Evolutionary conservation across 2,888 invertebrate genomes (phyloP), one percentile per base, ranked within the genome.

Genomic region (Micoletzkya japonica): DNA sequence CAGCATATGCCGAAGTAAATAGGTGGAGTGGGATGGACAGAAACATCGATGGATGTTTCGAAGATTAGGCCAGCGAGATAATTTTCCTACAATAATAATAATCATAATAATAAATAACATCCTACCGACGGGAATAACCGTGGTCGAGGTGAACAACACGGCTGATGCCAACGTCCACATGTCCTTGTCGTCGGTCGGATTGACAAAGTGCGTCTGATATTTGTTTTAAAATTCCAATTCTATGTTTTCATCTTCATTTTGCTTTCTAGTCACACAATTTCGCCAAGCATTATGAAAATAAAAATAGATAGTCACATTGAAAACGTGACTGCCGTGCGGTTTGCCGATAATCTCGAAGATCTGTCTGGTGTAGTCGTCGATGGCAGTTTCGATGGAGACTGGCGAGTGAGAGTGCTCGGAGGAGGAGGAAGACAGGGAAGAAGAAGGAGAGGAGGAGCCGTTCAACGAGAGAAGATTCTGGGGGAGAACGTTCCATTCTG

Each of bases 51-150:
- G n/a, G n/a, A n/a, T n/a, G n/a, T n/a, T n/a, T n/a, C n/a, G n/a
- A n/a, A n/a, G n/a, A n/a, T n/a, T n/a, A n/a, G n/a, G n/a, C n/a
- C n/a, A n/a, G n/a, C n/a, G n/a, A n/a, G n/a, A n/a, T n/a, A n/a
- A n/a, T n/a, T n/a, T 44, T 10, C 20, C 10, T 10, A 20, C 10
- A 44, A 14, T 10, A 44, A 14, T 20, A 44, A 44, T 44, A n/a
- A n/a, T n/a, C n/a, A n/a, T 66, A 7, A 1, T 54, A 7, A 28
- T 49, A 37, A 6, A 20, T 6, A 24, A 1, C 24, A 10, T 17
- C 76, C 36, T 2, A 79, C 79, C 79, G 37, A 79, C 79, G n/a
- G 79, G 79, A n/a, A 79, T 79, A 34, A 79, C 79, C 24, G 79
- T 79, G 60, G 79, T 79, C 6, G 77, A 75, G 1, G 79, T 79